phyloP scores from a whole-genome alignment of 2,888 invertebrate species.

The Chrysolina americana region DNA sequence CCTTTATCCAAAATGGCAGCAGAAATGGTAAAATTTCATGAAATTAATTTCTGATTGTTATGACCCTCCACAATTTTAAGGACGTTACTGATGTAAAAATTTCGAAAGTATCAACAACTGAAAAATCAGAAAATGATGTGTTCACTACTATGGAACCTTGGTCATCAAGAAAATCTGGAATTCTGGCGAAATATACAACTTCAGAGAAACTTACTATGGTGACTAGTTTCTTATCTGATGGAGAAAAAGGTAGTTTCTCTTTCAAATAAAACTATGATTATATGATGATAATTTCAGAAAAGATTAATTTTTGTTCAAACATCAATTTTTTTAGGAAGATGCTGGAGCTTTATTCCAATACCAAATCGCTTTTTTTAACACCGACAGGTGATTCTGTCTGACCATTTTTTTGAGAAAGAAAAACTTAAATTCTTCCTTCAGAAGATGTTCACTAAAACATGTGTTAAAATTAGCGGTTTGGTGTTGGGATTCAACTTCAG shows the following conservation, averaged over 20 bases:
- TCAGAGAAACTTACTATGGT: constrained; percentile 93
- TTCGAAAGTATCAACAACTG: constrained; percentile 55
- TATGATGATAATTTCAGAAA: no score
- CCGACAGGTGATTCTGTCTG: no score
- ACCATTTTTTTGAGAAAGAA: no score
- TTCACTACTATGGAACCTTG: constrained; percentile 78
- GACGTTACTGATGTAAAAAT: constrained; percentile 48
- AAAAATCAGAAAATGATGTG: constrained; percentile 55
- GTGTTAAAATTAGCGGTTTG: no score
- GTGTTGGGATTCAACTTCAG: no score
- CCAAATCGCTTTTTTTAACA: no score
- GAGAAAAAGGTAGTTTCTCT: constrained; percentile 79
- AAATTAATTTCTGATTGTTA: no score
- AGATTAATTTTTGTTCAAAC: no score
- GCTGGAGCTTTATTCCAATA: no score
- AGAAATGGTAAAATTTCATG: constrained; percentile 66
- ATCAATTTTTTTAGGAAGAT: no score
- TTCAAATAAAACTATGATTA: neutral
- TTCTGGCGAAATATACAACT: constrained; percentile 92
- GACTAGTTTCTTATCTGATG: constrained; percentile 88
- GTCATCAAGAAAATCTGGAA: constrained; percentile 81
- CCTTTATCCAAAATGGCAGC: constrained; percentile 77
- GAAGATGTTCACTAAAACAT: no score
- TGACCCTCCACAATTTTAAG: constrained; percentile 42
- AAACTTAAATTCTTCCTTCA: no score